Base-by-base conservation (phyloP, 2,797 vertebrate species). In the Neosilurus mollespiculum region DNA sequence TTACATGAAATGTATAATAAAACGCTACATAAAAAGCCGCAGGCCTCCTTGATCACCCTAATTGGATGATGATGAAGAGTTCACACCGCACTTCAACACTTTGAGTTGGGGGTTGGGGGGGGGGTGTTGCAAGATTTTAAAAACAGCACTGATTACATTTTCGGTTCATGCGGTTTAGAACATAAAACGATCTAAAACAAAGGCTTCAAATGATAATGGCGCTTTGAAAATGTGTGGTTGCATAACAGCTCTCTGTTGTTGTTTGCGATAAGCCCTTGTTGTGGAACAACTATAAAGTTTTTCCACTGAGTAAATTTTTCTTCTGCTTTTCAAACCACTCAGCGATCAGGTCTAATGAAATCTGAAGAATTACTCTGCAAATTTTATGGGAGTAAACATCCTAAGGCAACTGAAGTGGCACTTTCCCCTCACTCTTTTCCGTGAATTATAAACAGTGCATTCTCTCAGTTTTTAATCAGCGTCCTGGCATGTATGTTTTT, bases 1-100 rank as follows among this genome's bases (percentile, higher is more conserved):
- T 73, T 78, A 81, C 85, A 86, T 82, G 65, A 87, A 89, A 85
- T n/a, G 59, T 43, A 49, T 72, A 78, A 80, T 30, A 84, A 34
- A 62, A 84, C 37, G 83, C 85, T 67, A 62, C 58, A 84, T 78
- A 49, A 81, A 61, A 78, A 82, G 34, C 69, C 49, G 16, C 67
- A 64, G 26, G 70, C 54, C 30, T 86, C 62, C 64, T 43, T 80
- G 80, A 87, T 83, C 83, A 51, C 70, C 49, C 54, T 87, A 71
- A 87, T 85, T 87, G 79, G 43, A 72, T 78, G 71, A 56, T 51
- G 22, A 76, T 81, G 80, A 67, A 26, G 22, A 71, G 77, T 64
- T 71, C 49, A 83, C 51, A 76, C n/a, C 51, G 58, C 37, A 51
- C 22, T 43, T 59, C 26, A 59, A 9, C 6, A 3, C 9, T 58